These are phyloP conservation scores for Rhinogobius similis DNA, from an alignment of 2,113 vertebrate species.

Conservation along the genomic window DNA sequence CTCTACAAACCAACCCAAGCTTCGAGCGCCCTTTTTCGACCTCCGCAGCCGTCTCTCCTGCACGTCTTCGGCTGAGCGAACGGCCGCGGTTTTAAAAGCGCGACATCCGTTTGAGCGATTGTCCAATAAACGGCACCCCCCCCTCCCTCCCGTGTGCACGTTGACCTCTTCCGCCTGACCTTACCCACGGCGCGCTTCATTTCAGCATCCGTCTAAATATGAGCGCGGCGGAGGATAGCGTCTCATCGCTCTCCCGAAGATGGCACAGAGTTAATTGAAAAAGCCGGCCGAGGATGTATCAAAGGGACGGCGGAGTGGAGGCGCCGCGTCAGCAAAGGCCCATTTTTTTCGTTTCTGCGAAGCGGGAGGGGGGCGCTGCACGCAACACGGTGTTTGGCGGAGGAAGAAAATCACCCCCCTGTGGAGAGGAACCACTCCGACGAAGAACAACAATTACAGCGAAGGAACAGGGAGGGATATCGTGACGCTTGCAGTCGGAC, in stretches of 20 bases:
- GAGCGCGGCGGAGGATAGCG: slow-evolving; percentile 46
- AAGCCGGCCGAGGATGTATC: slow-evolving; percentile 52
- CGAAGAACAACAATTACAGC: neutral
- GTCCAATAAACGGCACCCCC: too few species aligned
- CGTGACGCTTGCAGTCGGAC: neutral
- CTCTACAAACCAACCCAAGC: neutral
- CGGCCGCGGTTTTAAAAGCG: slow-evolving; percentile 42
- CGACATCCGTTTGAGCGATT: too few species aligned
- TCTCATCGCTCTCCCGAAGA: slow-evolving; percentile 57
- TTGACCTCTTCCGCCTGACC: too few species aligned
- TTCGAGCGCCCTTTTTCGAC: neutral
- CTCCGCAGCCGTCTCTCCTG: neutral
- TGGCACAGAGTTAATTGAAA: slow-evolving; percentile 70
- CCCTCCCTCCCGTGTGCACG: too few species aligned
- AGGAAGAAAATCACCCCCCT: slow-evolving; percentile 61
- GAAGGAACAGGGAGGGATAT: neutral
- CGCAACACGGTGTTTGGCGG: slow-evolving; percentile 20
- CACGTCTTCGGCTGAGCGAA: slow-evolving; percentile 52
- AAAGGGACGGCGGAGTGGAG: slow-evolving; percentile 13
- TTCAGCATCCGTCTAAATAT: slow-evolving; percentile 54
- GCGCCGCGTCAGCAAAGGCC: slow-evolving; percentile 17
- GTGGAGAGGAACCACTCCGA: slow-evolving; percentile 11
- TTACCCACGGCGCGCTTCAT: slow-evolving; percentile 45
- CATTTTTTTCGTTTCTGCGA: slow-evolving; percentile 29
- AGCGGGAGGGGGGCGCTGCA: neutral